phyloP scores from a whole-genome alignment of 2,888 invertebrate species.

The Lottia scabra region DNA sequence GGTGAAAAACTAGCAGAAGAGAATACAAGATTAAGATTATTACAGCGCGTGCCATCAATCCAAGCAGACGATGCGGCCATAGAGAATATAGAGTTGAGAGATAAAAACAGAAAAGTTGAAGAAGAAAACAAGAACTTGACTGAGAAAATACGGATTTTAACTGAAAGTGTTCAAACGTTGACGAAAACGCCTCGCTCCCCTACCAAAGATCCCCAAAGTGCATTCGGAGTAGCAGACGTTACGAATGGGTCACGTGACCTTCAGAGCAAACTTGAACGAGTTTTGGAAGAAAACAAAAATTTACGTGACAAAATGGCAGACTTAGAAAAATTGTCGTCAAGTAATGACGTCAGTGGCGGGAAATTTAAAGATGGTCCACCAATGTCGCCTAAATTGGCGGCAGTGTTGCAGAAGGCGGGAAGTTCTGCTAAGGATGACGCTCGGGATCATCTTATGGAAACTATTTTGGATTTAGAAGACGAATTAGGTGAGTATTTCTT shows the following conservation, averaged over 20 bases:
- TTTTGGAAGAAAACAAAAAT: constrained; percentile 74
- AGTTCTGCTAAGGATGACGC: constrained; percentile 18
- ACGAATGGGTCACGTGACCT: constrained; percentile 71
- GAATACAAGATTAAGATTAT: constrained; percentile 79
- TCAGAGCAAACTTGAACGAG: constrained; percentile 80
- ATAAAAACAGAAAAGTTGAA: constrained; percentile 76
- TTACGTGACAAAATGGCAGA: constrained; percentile 18
- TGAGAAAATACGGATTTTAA: constrained; percentile 40
- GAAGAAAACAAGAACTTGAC: constrained; percentile 56
- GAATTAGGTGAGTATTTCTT: constrained; percentile 77
- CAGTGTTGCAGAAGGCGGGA: constrained; percentile 10
- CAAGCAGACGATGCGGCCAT: constrained; percentile 51
- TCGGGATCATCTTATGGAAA: constrained; percentile 74
- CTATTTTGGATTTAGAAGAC: constrained; percentile 88
- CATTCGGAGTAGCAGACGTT: constrained; percentile 2
- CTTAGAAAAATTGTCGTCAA: constrained; percentile 6
- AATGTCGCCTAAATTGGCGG: not conserved
- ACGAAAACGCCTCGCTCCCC: constrained; percentile 27
- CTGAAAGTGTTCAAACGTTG: constrained; percentile 38
- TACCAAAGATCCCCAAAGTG: not conserved
- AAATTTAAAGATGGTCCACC: not conserved
- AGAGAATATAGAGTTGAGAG: constrained; percentile 72
- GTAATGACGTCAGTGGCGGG: not conserved
- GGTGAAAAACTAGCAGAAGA: constrained; percentile 82
- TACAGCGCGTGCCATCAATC: constrained; percentile 31